Conservation (phyloP, 1,140 invertebrate genomes). For the Drosophila bipectinata region DNA sequence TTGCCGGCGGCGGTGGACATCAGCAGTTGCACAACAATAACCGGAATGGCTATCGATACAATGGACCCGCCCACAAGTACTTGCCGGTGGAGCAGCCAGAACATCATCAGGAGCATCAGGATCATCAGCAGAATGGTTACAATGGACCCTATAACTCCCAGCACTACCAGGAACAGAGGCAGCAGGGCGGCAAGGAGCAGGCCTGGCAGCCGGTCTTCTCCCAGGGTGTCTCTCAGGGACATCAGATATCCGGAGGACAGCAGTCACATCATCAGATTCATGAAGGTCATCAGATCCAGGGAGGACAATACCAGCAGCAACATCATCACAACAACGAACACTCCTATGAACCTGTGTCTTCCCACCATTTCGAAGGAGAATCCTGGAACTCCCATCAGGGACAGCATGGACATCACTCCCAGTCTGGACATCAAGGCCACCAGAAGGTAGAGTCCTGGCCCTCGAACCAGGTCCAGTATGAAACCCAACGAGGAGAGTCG, state of each 20-base stretch:
- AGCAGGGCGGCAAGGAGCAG: background rate
- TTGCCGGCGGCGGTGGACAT: constrained; percentile 9
- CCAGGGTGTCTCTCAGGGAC: background rate
- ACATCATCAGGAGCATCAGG: background rate
- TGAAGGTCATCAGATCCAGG: background rate
- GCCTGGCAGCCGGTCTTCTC: constrained; percentile 4
- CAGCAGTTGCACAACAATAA: constrained; percentile 34
- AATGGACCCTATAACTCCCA: constrained; percentile 48
- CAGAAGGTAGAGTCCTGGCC: constrained; percentile 2
- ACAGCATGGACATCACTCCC: background rate
- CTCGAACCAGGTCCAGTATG: background rate
- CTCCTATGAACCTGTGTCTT: background rate
- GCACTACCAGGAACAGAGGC: constrained; percentile 32
- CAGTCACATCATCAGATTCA: background rate
- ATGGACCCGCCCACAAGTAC: constrained; percentile 68
- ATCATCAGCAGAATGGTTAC: constrained; percentile 20
- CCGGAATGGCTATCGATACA: constrained; percentile 62
- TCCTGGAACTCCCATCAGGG: background rate
- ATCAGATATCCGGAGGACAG: background rate
- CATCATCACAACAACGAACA: constrained; percentile 5
- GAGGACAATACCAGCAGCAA: background rate
- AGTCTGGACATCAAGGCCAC: background rate
- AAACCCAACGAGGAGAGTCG: background rate
- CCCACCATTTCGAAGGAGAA: constrained; percentile 12
- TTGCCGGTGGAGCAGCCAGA: constrained; percentile 46